Base-by-base conservation (phyloP, 2,797 vertebrate genomes). In the Lepidocolaptes lacrymiger region DNA sequence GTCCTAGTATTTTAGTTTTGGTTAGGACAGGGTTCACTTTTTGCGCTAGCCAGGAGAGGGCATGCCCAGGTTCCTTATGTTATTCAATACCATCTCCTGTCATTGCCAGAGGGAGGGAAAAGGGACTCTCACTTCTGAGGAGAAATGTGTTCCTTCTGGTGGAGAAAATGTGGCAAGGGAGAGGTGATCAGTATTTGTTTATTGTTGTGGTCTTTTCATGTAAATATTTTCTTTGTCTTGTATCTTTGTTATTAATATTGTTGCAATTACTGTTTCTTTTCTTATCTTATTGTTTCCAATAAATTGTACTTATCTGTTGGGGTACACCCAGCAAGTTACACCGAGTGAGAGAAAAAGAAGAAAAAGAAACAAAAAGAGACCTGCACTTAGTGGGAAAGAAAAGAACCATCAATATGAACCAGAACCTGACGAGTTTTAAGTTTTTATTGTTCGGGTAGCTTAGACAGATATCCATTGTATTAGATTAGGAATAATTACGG, bases 11-110 rank as follows among this genome's bases (percentile, higher is more conserved):
- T 21, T n/a, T 64, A 34, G 37, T 77, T 89, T 84, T 30, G 44
- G n/a, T 14, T 24, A 84, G 51, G 12, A 58, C 8, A 46, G 24
- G 21, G 21, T 64, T 20, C 46, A 32, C 22, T 59, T 64, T 83
- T 64, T 52, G 34, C 34, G 39, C 13, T 26, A 20, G 21, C 8
- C 6, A 2, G n/a, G 17, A 52, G 12, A 16, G 17, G 14, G 1
- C 0, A 0, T 14, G n/a, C 17, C 6, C 37, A 52, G 28, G 21
- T 26, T 39, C 24, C 17, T 34, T 17, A 22, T 15, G 3, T n/a
- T 49, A 2, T 30, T 76, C 32, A 10, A 7, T 58, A 17, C 8
- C 41, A n/a, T 17, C 32, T 62, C 23, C 7, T 15, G 18, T 34
- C 24, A 14, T 32, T 61, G 5, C 43, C 16, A 12, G 9, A 3